phyloP scores from a whole-genome alignment of 2,797 vertebrate species.

The Pseudomugil gertrudae region DNA sequence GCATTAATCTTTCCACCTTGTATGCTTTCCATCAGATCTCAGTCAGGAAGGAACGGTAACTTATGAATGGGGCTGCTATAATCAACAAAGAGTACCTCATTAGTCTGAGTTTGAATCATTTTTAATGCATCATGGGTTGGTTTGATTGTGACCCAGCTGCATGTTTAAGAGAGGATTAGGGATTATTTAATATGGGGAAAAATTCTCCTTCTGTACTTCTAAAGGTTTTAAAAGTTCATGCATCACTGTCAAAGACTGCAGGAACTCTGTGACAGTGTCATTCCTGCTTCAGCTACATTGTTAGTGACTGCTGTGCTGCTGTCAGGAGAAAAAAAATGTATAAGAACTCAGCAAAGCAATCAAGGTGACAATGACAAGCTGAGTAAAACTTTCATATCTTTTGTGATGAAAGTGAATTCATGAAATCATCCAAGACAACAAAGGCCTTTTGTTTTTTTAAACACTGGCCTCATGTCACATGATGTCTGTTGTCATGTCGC shows the following conservation, averaged over 20 bases:
- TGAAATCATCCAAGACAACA: slow-evolving; percentile 47
- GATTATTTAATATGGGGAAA: slow-evolving; percentile 53
- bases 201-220: slow-evolving; percentile 39
- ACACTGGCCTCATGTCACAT: slow-evolving; percentile 30
- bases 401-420: slow-evolving; percentile 54
- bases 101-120: slow-evolving; percentile 53
- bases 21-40: slow-evolving; percentile 57
- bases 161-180: slow-evolving; percentile 59
- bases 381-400: slow-evolving; percentile 44
- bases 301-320: slow-evolving; percentile 33
- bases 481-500: slow-evolving; percentile 17
- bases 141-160: slow-evolving; percentile 50
- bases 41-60: slow-evolving; percentile 66
- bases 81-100: slow-evolving; percentile 58
- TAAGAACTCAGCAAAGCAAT: slow-evolving; percentile 31
- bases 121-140: slow-evolving; percentile 48
- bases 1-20: slow-evolving; percentile 69
- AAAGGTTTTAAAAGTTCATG: slow-evolving; percentile 43
- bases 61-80: slow-evolving; percentile 55
- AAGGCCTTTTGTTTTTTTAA: slow-evolving; percentile 40
- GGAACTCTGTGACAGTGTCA: slow-evolving; percentile 24
- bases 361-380: slow-evolving; percentile 41
- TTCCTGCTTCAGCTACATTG: slow-evolving; percentile 38
- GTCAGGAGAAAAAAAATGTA: slow-evolving; percentile 28
- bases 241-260: slow-evolving; percentile 47